Conservation (phyloP, 64 coral and sea anemone species). For the Pachyseris speciosa region DNA sequence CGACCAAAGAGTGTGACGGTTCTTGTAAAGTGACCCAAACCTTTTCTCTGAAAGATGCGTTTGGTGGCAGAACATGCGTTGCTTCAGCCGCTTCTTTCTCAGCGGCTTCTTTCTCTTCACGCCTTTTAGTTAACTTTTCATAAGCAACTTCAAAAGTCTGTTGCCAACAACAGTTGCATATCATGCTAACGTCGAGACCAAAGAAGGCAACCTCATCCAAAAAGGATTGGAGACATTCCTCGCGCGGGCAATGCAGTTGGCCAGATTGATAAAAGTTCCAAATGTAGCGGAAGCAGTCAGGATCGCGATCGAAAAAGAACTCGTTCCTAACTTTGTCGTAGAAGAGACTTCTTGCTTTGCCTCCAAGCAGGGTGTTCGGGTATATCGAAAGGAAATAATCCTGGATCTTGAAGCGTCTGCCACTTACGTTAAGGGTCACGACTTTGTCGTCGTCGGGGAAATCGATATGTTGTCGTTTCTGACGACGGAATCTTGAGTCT, state of each 20-base stretch:
- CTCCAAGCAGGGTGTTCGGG: constrained; percentile 62
- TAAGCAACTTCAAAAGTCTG: constrained; percentile 26
- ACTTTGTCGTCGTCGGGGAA: constrained; percentile 48
- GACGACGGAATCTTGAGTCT: background rate
- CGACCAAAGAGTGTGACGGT: constrained; percentile 41
- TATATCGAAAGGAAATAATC: constrained; percentile 50
- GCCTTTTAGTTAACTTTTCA: constrained; percentile 33
- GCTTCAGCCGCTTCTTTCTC: background rate
- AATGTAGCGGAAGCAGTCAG: constrained; percentile 71
- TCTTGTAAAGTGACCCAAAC: constrained; percentile 69
- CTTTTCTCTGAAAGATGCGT: constrained; percentile 51
- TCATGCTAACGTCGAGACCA: constrained; percentile 34
- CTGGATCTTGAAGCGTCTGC: constrained; percentile 50
- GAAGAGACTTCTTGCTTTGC: constrained; percentile 11
- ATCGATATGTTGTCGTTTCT: constrained; percentile 37
- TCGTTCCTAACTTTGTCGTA: constrained; percentile 44
- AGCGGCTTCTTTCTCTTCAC: background rate
- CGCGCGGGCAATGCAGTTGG: constrained; percentile 59
- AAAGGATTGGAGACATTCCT: constrained; percentile 62
- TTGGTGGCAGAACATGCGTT: background rate
- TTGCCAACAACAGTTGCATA: constrained; percentile 71
- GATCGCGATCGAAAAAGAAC: constrained; percentile 84
- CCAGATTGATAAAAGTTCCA: constrained; percentile 79
- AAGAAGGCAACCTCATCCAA: constrained; percentile 72
- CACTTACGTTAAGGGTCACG: constrained; percentile 70